Conservation (phyloP, 2,888 invertebrate species). For the Furcula furcula region DNA sequence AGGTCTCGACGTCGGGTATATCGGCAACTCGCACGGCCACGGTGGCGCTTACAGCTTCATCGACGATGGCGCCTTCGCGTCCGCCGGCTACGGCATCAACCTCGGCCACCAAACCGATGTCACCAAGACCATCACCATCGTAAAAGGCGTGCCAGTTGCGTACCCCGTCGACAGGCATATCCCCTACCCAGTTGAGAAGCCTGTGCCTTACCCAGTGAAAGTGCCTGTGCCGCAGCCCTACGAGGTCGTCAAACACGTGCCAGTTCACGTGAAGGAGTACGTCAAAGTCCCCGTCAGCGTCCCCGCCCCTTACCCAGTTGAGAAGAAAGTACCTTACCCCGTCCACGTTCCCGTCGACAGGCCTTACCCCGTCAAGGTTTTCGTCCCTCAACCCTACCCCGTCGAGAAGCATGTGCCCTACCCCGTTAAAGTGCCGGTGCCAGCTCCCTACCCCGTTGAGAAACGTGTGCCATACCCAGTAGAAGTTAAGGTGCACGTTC, state of each 20-base stretch:
- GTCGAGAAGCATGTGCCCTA: slow-evolving; percentile 88
- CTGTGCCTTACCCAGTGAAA: slow-evolving; percentile 85
- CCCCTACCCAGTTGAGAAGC: slow-evolving; percentile 85
- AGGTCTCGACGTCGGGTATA: slow-evolving; percentile 88
- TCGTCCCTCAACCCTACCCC: slow-evolving; percentile 90
- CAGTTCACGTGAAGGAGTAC: slow-evolving; percentile 88
- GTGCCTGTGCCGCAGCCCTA: slow-evolving; percentile 87
- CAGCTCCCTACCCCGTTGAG: slow-evolving; percentile 89
- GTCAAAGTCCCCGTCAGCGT: slow-evolving; percentile 90
- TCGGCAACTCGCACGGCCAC: slow-evolving; percentile 82
- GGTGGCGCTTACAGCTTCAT: slow-evolving; percentile 77
- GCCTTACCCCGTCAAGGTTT: slow-evolving; percentile 90
- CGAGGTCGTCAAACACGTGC: slow-evolving; percentile 86
- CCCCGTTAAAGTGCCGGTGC: slow-evolving; percentile 89
- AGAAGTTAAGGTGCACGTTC: slow-evolving; percentile 87
- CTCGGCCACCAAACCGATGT: slow-evolving; percentile 75
- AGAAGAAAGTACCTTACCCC: slow-evolving; percentile 88
- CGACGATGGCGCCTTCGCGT: slow-evolving; percentile 47
- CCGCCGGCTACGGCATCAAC: slow-evolving; percentile 46
- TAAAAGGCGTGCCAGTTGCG: slow-evolving; percentile 85
- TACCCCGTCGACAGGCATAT: slow-evolving; percentile 84
- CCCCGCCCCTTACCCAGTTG: slow-evolving; percentile 89
- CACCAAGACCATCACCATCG: slow-evolving; percentile 84
- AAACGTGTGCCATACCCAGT: slow-evolving; percentile 88
- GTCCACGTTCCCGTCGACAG: slow-evolving; percentile 87